Conservation (phyloP, 2,888 invertebrate genomes). For the Eustalomyia histrio region DNA sequence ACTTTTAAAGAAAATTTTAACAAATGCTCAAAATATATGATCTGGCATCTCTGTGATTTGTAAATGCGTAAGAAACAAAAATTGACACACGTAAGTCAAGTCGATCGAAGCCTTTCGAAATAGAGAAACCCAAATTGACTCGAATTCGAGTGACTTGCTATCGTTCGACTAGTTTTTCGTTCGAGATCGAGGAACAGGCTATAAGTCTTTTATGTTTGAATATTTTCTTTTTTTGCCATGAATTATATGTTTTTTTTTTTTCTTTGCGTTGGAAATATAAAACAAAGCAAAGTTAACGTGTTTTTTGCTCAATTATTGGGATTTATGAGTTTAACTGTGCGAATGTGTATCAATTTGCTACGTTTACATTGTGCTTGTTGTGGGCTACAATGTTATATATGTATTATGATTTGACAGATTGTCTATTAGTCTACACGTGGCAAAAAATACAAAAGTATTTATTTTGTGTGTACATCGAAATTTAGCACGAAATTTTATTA, state of each 20-base stretch:
- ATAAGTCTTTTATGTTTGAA: not conserved
- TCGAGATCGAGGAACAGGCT: no score
- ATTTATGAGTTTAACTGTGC: constrained; percentile 43
- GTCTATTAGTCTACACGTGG: not conserved
- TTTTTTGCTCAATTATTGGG: constrained; percentile 53
- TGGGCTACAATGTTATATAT: not conserved
- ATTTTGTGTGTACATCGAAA: not conserved
- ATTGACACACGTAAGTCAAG: no score
- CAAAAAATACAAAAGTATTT: not conserved
- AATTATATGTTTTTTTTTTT: not conserved
- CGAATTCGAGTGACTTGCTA: no score
- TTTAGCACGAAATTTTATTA: not conserved
- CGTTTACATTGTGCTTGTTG: constrained; percentile 9
- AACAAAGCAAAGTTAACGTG: constrained; percentile 49
- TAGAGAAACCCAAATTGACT: no score
- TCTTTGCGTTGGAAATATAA: constrained; percentile 20
- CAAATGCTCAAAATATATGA: no score
- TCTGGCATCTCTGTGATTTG: no score
- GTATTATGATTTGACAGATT: not conserved
- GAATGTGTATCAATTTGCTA: not conserved
- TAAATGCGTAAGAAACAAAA: no score
- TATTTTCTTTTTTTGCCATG: constrained; percentile 28
- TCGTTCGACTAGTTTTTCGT: no score
- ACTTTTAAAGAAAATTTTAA: no score
- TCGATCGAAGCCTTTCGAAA: no score